Conservation (phyloP, 2,888 invertebrate species). For the Deilephila porcellus region DNA sequence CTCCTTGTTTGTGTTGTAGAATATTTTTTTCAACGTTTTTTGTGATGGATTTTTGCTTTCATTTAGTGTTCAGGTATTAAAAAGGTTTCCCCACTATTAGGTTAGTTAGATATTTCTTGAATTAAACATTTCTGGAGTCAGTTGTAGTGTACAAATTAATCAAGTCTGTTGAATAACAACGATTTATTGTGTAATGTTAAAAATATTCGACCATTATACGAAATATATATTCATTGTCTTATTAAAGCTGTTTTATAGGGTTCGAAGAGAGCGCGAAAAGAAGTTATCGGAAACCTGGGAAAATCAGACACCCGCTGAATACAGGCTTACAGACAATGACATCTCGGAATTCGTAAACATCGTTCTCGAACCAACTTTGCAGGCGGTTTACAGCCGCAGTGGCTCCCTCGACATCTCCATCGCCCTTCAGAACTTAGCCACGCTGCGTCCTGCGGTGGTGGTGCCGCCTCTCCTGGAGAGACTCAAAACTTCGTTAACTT, state of each 20-base stretch:
- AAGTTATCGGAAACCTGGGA: constrained; percentile 88
- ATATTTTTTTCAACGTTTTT: no score
- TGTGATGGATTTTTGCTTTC: no score
- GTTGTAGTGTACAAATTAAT: no score
- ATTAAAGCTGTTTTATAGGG: constrained; percentile 56
- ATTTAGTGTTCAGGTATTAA: no score
- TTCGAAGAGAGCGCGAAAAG: constrained; percentile 87
- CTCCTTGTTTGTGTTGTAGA: background rate
- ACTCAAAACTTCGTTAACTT: constrained; percentile 91
- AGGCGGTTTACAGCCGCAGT: constrained; percentile 91
- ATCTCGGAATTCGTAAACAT: constrained; percentile 92
- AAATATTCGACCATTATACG: no score
- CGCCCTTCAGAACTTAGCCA: constrained; percentile 90
- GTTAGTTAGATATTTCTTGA: no score
- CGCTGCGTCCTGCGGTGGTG: constrained; percentile 91
- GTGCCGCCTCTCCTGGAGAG: constrained; percentile 93
- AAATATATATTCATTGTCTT: background rate
- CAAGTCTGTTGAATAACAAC: no score
- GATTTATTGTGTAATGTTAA: no score
- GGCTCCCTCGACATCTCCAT: constrained; percentile 86
- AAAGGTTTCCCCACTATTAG: no score
- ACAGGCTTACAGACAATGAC: constrained; percentile 91
- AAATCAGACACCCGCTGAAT: constrained; percentile 86
- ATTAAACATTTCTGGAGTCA: no score
- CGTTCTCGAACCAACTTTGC: constrained; percentile 89